Conservation (phyloP, 2,113 vertebrate genomes). For the Phalacrocorax carbo region DNA sequence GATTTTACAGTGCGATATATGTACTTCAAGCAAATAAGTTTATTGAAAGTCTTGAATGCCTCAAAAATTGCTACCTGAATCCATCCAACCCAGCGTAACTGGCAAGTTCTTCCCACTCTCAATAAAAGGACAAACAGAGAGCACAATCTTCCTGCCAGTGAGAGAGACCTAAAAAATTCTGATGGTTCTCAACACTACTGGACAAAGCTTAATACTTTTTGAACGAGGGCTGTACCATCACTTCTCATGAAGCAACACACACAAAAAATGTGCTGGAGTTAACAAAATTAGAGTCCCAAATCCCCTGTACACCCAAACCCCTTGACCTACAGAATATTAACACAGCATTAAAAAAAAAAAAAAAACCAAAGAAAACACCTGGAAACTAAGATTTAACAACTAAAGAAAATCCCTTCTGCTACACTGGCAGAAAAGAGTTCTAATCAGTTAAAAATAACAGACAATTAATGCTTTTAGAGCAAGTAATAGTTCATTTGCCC, state of each 20-base stretch:
- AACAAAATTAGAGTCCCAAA: background rate
- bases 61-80: background rate
- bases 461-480: background rate
- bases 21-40: background rate
- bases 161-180: background rate
- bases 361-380: background rate
- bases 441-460: background rate
- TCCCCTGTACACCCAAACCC: rapidly evolving
- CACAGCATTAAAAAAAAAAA: background rate
- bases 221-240: background rate
- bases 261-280: background rate
- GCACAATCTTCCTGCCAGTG: background rate
- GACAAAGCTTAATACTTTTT: background rate
- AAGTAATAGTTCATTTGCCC: background rate
- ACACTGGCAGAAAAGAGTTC: background rate
- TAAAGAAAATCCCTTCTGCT: background rate
- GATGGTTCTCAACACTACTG: background rate
- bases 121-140: background rate
- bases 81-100: background rate
- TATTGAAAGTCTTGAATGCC: background rate
- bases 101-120: background rate
- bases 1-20: background rate
- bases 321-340: background rate
- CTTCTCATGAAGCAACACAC: background rate
- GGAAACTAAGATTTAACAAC: background rate